phyloP scores from a whole-genome alignment of 2,113 vertebrate species.

The Paralichthys olivaceus region DNA sequence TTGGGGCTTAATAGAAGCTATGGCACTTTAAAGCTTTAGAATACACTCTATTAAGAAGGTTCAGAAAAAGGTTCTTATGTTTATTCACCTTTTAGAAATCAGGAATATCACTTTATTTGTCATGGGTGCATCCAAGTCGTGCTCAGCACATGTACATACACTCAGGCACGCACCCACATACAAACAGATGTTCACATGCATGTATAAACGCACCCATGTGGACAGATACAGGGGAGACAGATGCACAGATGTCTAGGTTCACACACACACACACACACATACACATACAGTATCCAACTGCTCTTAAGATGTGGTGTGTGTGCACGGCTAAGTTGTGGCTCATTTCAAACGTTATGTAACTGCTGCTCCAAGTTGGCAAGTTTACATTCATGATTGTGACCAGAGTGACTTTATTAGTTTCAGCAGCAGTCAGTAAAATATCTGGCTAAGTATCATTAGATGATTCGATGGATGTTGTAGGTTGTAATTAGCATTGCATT shows the following conservation, averaged over 20 bases:
- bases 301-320: not conserved
- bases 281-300: not conserved
- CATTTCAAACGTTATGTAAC: not conserved
- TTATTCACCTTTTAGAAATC: too few relatives aligned
- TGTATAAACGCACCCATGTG: conserved; percentile 27
- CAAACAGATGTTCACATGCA: conserved; percentile 30
- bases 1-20: too few relatives aligned
- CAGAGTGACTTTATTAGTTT: too few relatives aligned
- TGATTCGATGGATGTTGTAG: not conserved
- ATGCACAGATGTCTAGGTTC: conserved; percentile 25
- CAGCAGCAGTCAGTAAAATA: not conserved
- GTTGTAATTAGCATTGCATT: not conserved
- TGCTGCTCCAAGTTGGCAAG: not conserved
- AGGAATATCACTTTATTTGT: not conserved
- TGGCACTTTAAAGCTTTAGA: too few relatives aligned
- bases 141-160: conserved; percentile 10
- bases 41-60: too few relatives aligned
- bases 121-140: too few relatives aligned
- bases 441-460: not conserved
- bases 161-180: not conserved
- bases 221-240: conserved; percentile 11
- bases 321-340: not conserved
- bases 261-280: conserved; percentile 1
- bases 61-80: too few relatives aligned
- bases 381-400: not conserved